A percentile compares a stretch with the other conserved stretches of the same genome.
Evolutionary conservation across 2,113 vertebrate species (phyloP).

Genomic region (Phainopepla nitens): DNA sequence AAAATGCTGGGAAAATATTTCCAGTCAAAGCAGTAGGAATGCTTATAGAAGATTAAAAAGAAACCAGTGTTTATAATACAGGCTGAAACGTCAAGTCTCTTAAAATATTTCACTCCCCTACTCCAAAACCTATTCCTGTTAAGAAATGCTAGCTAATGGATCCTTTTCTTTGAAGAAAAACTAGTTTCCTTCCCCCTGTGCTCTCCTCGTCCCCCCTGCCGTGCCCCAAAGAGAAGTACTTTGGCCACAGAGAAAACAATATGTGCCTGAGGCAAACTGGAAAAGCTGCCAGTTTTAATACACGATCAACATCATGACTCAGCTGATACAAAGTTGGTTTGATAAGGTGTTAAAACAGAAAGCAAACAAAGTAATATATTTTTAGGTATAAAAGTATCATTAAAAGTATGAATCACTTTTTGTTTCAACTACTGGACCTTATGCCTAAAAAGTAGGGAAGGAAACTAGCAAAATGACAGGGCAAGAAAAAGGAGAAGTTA

Average conservation of each 20-base stretch:
- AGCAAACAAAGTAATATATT: background rate
- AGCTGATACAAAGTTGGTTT: background rate
- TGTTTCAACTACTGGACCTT: background rate
- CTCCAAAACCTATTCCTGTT: background rate
- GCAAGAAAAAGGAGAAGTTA: background rate
- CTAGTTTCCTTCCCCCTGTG: fast-evolving
- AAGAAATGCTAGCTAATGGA: background rate
- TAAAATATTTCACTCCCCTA: background rate
- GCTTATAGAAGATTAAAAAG: background rate
- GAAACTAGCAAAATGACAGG: background rate
- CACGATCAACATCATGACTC: background rate
- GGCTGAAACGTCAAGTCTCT: background rate
- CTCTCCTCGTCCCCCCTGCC: fast-evolving
- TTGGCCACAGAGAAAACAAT: background rate
- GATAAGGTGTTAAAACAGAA: background rate
- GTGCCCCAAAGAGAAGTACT: background rate
- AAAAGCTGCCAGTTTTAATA: background rate
- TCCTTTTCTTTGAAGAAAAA: background rate
- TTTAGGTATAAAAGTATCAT: background rate
- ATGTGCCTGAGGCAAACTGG: background rate
- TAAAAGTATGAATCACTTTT: background rate
- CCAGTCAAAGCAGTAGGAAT: background rate
- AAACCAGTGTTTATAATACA: background rate
- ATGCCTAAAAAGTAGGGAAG: background rate
- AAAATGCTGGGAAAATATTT: background rate